A percentile compares a stretch with the other conserved stretches of the same genome.
phyloP scores from a whole-genome alignment of 2,797 vertebrate species.

The Siniperca undulata region DNA sequence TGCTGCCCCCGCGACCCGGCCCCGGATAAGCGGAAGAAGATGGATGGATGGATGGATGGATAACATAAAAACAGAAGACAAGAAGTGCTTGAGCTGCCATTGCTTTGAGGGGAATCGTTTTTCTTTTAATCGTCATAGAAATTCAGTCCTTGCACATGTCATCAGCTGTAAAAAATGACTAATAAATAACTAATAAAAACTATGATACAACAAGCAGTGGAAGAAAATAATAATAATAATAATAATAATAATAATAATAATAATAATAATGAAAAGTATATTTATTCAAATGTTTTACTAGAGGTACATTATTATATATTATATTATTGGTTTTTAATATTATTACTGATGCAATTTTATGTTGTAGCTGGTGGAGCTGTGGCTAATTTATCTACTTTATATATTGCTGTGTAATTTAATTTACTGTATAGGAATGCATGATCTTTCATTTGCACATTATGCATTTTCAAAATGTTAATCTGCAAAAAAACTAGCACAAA shows the following conservation, averaged over 20 bases:
- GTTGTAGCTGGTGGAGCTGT: neutral
- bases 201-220: neutral
- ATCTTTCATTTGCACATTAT: neutral
- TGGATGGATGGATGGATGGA: too few species aligned
- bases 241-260: too few species aligned
- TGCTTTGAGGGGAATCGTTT: neutral
- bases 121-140: slow-evolving; percentile 15
- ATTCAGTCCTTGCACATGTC: slow-evolving; percentile 3
- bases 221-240: too few species aligned
- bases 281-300: neutral
- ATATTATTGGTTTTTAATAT: neutral
- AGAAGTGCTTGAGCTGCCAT: neutral
- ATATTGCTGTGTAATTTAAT: neutral
- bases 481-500: neutral
- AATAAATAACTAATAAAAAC: too few species aligned
- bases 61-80: slow-evolving; percentile 31
- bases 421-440: neutral
- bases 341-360: neutral
- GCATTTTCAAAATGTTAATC: neutral
- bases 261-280: too few species aligned
- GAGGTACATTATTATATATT: neutral
- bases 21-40: too few species aligned
- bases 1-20: too few species aligned
- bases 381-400: neutral
- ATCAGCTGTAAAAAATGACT: neutral